Base-by-base conservation (phyloP, 1,140 invertebrate genomes). In the Orchestia grillus region DNA sequence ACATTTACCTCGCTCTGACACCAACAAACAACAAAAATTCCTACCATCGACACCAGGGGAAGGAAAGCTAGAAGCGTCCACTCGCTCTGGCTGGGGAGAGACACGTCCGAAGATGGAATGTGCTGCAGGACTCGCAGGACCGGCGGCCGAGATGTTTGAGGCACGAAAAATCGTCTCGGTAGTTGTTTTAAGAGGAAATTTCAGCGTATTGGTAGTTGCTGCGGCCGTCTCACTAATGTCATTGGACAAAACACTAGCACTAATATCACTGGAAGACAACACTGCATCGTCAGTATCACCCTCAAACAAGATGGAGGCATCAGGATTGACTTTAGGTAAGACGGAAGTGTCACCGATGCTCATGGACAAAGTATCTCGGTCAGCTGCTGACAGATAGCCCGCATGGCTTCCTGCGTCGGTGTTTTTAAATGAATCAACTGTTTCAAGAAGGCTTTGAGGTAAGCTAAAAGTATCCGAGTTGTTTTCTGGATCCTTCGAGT, bases 61-160 rank as follows among this genome's bases (percentile, higher is more conserved):
- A 94, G 44, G 92, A 47, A 40, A 23, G 44, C 92, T 44, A 94
- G 92, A 94, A 94, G 44, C 92, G 44, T 94, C 92, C 43, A 94
- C 92, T 94, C 92, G 43, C 44, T 94, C 44, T 19, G 92, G 92
- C 44, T 94, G 43, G 19, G 92, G 92, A 94, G 92, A 47, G 92
- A 45, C 40, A 19, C 92, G 43, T 47, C 44, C 36, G 44, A 45
- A n/a, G 19, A 23, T 15, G 44, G 92, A 40, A 94, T 47, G 4
- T 40, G 92, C 11, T 45, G 41, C 1, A 40, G 44, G 6, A 47
- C 44, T n/a, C 47, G 36, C 8, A 94, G 92, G 44, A 19, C 4
- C 15, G 44, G 90, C 40, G 6, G 92, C 11, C 44, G 43, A n/a
- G 92, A 8, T 94, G 92, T 44, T 94, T n/a, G 92, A 47, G 92